phyloP scores from a whole-genome alignment of 2,797 vertebrate genomes.

The Galagoides demidoff region DNA sequence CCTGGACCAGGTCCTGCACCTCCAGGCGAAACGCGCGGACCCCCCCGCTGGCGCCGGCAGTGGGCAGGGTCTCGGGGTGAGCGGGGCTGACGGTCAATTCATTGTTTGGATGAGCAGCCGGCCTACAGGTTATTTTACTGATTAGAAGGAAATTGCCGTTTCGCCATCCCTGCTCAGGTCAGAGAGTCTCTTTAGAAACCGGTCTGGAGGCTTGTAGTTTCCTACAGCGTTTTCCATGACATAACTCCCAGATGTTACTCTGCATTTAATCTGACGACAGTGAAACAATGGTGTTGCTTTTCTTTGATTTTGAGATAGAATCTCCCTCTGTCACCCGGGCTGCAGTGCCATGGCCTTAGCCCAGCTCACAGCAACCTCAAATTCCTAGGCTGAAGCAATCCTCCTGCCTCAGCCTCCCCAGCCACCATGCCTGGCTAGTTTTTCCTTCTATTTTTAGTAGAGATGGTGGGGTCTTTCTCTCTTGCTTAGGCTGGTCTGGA shows the following conservation, averaged over 20 bases:
- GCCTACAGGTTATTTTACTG: neutral
- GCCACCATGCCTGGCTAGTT: too few species aligned
- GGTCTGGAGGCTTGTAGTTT: slow-evolving; percentile 21
- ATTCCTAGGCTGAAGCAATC: too few species aligned
- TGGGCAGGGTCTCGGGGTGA: neutral
- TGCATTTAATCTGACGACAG: neutral
- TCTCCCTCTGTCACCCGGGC: too few species aligned
- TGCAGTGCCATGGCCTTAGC: too few species aligned
- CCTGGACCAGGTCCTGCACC: neutral
- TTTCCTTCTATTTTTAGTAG: too few species aligned
- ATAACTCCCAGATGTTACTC: neutral
- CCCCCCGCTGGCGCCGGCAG: neutral
- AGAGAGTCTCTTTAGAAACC: neutral
- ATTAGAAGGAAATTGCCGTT: neutral
- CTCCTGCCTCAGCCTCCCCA: too few species aligned
- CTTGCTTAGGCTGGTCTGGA: too few species aligned
- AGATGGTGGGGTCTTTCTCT: too few species aligned
- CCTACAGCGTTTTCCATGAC: neutral
- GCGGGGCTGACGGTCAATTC: neutral
- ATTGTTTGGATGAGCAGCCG: neutral
- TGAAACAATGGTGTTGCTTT: neutral
- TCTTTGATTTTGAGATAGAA: too few species aligned
- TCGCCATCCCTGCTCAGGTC: neutral
- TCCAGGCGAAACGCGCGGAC: neutral
- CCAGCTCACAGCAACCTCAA: too few species aligned